These are phyloP conservation scores for Nasonia longicornis DNA, from an alignment of 1,140 invertebrate genomes.

Conservation along the genomic window DNA sequence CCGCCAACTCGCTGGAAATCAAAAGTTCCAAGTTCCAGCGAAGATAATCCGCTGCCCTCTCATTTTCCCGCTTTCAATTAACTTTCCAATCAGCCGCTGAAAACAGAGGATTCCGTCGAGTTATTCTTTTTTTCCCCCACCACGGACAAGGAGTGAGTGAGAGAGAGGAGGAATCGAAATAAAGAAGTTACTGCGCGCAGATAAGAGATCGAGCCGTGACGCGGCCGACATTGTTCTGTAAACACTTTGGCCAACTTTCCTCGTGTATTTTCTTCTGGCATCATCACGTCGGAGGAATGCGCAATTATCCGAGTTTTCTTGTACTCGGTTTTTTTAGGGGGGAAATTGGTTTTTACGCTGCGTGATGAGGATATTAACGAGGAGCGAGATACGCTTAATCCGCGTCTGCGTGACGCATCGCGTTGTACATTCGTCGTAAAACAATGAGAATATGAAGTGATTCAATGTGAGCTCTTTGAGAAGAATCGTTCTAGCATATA, in stretches of 20 bases:
- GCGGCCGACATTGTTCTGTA: background rate
- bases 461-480: no score
- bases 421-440: no score
- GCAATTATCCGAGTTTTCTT: background rate
- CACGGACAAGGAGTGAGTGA: background rate
- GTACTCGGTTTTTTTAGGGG: background rate
- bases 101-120: background rate
- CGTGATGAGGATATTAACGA: no score
- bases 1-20: background rate
- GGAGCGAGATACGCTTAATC: no score
- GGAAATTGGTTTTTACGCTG: no score
- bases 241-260: background rate
- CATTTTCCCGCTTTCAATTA: conserved; percentile 27
- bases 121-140: conserved; percentile 1
- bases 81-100: conserved; percentile 26
- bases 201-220: background rate
- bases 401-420: no score
- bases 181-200: background rate
- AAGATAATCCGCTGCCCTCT: conserved; percentile 21
- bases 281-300: background rate
- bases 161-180: background rate
- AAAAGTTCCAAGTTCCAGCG: conserved; percentile 14
- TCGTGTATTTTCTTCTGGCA: background rate
- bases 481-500: no score
- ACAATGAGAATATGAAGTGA: no score